Conservation (phyloP, 2,888 invertebrate species). For the Drosophila merina region DNA sequence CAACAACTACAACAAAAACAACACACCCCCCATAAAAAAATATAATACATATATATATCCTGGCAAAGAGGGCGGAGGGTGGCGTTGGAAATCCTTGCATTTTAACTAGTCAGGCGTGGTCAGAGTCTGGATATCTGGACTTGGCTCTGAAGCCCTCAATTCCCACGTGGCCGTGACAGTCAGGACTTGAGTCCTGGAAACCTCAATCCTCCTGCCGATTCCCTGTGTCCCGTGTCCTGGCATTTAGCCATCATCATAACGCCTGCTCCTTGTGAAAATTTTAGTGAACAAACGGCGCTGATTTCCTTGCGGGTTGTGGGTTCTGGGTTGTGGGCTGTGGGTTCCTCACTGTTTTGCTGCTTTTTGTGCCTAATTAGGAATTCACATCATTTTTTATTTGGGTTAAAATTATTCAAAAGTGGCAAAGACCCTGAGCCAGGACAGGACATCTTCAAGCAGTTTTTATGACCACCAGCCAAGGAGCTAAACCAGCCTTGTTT, state of each 20-base stretch:
- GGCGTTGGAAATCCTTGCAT: slow-evolving; percentile 69
- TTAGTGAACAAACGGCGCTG: slow-evolving; percentile 68
- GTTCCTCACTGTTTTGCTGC: slow-evolving; percentile 11
- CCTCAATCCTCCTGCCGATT: not conserved
- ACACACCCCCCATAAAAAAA: not conserved
- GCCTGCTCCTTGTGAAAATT: slow-evolving; percentile 34
- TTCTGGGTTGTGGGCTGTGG: slow-evolving; percentile 22
- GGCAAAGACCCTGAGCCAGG: slow-evolving; percentile 51
- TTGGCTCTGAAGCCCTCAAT: slow-evolving; percentile 46
- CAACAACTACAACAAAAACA: slow-evolving; percentile 7
- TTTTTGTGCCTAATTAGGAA: slow-evolving; percentile 82
- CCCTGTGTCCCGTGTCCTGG: slow-evolving; percentile 52
- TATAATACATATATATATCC: not conserved
- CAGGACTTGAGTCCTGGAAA: slow-evolving; percentile 19
- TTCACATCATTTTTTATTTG: slow-evolving; percentile 84
- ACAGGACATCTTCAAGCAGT: slow-evolving; percentile 46
- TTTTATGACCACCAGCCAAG: slow-evolving; percentile 42
- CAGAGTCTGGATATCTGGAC: slow-evolving; percentile 25
- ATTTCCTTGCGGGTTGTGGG: slow-evolving; percentile 52
- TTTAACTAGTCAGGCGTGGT: slow-evolving; percentile 77
- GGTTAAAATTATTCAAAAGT: slow-evolving; percentile 84
- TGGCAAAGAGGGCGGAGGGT: slow-evolving; percentile 1
- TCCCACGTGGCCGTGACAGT: slow-evolving; percentile 70
- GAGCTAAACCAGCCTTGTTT: slow-evolving; percentile 53
- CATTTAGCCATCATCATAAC: slow-evolving; percentile 79